Evolutionary conservation across 1,140 invertebrate species (phyloP).

Genomic region (Neodiprion fabricii): DNA sequence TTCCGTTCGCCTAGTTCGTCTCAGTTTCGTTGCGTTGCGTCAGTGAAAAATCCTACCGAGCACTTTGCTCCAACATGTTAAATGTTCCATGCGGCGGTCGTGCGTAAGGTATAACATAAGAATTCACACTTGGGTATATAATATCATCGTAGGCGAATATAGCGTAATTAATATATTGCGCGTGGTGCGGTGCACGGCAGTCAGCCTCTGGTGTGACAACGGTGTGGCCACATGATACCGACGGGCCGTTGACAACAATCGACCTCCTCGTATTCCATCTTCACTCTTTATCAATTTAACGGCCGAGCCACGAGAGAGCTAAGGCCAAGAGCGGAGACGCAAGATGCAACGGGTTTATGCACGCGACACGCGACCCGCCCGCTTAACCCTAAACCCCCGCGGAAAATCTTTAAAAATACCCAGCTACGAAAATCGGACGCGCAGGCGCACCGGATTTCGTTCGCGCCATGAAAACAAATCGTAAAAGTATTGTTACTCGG

Average conservation of each 20-base stretch:
- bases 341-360: background rate
- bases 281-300: background rate
- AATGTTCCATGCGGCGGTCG: background rate
- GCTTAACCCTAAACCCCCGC: slow-evolving; percentile 6
- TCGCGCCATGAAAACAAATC: slow-evolving; percentile 4
- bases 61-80: background rate
- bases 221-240: background rate
- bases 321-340: background rate
- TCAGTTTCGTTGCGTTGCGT: background rate
- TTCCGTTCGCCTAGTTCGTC: background rate
- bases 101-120: background rate
- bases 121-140: too few species aligned
- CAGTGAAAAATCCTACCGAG: background rate
- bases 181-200: background rate
- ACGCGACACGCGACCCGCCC: slow-evolving; percentile 5
- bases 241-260: background rate
- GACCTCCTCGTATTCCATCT: background rate
- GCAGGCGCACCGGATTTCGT: background rate
- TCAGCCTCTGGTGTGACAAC: background rate
- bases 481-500: background rate
- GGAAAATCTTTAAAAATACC: slow-evolving; percentile 7
- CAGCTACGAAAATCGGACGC: slow-evolving; percentile 6
- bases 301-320: background rate
- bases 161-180: background rate
- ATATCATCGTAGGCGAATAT: background rate